Evolutionary conservation across 64 coral and sea anemone species (phyloP), one percentile per base, ranked within the genome.

Genomic region (Porites lutea): DNA sequence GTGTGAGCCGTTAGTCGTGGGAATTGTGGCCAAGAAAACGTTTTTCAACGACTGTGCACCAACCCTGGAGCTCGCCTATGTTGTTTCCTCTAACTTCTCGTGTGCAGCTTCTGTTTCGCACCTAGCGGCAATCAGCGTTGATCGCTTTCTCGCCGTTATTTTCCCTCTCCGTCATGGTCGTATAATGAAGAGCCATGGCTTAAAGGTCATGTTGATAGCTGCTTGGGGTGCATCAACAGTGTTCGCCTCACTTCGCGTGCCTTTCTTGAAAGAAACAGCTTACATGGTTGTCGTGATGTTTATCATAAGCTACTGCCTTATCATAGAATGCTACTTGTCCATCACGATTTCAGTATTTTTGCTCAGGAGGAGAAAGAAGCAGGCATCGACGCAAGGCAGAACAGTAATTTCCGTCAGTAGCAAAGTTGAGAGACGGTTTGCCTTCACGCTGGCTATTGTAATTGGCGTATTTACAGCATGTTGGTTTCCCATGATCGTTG

Each of bases 91-190:
- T 0, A 89, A 89, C 44, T 73, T 89, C 54, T 90, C 88, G 10
- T 79, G 74, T 51, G 52, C 74, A 9, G 75, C 72, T 6, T 90
- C 88, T 5, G 6, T 90, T 7, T 51, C 79, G 54, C 88, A 90
- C 75, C 74, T 90, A 13, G 88, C 88, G 20, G 89, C 77, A 10
- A 90, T 90, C 75, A 82, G 89, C 20, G 52, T 90, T 19, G 87
- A 89, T 52, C 71, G 87, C 6, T 72, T 71, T 14, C 6, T 89
- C 10, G 55, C 74, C 14, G 73, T 89, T 46, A 46, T 74, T 8
- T 63, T 78, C 8, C 88, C 88, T 70, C 75, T 78, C 13, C 59
- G 65, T 22, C 72, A 90, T 52, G 46, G 48, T 9, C 27, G 11
- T 12, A 79, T 77, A 18, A 90, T 90, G 75, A 59, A 59, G 62